These are phyloP conservation scores for Lingula anatina DNA, from an alignment of 2,888 invertebrate species.

Conservation along the genomic window DNA sequence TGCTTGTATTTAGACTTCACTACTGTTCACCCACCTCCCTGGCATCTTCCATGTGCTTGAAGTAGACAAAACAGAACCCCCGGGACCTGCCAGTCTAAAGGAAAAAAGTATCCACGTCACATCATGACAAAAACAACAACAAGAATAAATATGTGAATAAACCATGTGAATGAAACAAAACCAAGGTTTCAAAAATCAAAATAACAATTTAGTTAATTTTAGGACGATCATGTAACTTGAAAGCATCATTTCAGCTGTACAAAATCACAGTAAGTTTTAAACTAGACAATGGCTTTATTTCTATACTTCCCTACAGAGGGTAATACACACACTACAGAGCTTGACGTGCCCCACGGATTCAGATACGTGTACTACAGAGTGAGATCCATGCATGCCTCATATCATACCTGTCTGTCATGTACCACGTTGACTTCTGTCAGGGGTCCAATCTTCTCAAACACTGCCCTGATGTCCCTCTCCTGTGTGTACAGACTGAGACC, in stretches of 20 bases:
- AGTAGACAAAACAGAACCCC: conserved; percentile 97
- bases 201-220: too few relatives aligned
- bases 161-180: too few relatives aligned
- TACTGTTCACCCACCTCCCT: conserved; percentile 64
- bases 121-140: neutral
- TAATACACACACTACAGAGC: too few relatives aligned
- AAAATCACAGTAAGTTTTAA: too few relatives aligned
- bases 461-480: conserved; percentile 84
- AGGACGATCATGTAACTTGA: too few relatives aligned
- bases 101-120: neutral
- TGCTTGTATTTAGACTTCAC: too few relatives aligned
- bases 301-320: too few relatives aligned
- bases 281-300: too few relatives aligned
- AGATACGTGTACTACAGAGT: neutral
- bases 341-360: too few relatives aligned
- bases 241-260: too few relatives aligned
- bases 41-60: conserved; percentile 80
- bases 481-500: conserved; percentile 89
- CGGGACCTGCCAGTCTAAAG: conserved; percentile 82
- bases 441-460: conserved; percentile 87
- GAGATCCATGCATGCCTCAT: neutral
- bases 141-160: too few relatives aligned
- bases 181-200: too few relatives aligned
- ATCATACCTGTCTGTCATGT: conserved; percentile 81
- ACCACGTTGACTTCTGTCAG: conserved; percentile 91